Conservation (phyloP, 2,113 vertebrate genomes). For the Thymallus thymallus region DNA sequence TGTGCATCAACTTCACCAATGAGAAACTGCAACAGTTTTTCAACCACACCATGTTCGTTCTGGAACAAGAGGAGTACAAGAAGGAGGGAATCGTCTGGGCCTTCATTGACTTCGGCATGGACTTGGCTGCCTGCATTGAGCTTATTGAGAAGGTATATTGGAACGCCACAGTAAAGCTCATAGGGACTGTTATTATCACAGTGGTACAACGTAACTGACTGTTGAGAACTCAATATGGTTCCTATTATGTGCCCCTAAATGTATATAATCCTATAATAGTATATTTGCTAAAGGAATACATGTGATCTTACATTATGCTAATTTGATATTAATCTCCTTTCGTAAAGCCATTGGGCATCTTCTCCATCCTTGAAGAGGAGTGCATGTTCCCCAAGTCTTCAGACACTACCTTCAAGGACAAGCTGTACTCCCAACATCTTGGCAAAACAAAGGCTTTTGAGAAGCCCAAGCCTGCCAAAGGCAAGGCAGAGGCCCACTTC, state of each 20-base stretch:
- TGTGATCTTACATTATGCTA: too few relatives aligned
- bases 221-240: too few relatives aligned
- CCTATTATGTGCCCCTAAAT: too few relatives aligned
- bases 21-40: slow-evolving; percentile 83
- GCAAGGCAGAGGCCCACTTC: slow-evolving; percentile 85
- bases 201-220: background rate
- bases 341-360: slow-evolving; percentile 75
- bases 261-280: too few relatives aligned
- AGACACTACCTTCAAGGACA: slow-evolving; percentile 83
- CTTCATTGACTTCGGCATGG: slow-evolving; percentile 91
- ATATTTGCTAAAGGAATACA: too few relatives aligned
- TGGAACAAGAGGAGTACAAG: slow-evolving; percentile 82
- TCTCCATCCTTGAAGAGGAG: slow-evolving; percentile 77
- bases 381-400: slow-evolving; percentile 70
- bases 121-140: slow-evolving; percentile 87
- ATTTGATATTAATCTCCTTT: background rate
- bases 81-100: slow-evolving; percentile 79
- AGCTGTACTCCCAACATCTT: slow-evolving; percentile 86
- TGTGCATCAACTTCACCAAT: slow-evolving; percentile 81
- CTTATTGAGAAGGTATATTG: slow-evolving; percentile 82
- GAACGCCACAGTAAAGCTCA: background rate
- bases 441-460: slow-evolving; percentile 86
- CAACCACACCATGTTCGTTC: slow-evolving; percentile 75
- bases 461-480: slow-evolving; percentile 86
- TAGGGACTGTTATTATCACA: too few relatives aligned